Percentiles rank a stretch among this genome's conserved stretches.
Conservation (phyloP, 2,888 invertebrate genomes). For the Cephus sareptanus region DNA sequence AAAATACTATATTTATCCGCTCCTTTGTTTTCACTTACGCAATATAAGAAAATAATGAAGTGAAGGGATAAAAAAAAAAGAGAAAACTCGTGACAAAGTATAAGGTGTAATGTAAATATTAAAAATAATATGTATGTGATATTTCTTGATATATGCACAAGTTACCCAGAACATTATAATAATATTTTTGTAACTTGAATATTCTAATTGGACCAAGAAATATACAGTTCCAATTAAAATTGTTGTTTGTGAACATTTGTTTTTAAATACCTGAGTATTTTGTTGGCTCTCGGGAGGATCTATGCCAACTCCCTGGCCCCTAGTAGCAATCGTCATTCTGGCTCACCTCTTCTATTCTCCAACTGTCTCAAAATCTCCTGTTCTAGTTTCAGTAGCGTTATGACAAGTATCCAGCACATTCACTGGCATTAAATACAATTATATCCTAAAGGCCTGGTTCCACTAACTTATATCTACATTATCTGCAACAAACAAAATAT, state of each 20-base stretch:
- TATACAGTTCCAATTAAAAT: conserved; percentile 3
- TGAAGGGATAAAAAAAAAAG: not conserved
- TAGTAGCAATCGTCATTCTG: conserved; percentile 74
- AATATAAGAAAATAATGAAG: not conserved
- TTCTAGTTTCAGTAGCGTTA: conserved; percentile 49
- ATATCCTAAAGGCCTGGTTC: conserved; percentile 63
- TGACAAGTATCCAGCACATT: conserved; percentile 60
- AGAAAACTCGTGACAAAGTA: not conserved
- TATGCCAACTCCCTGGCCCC: conserved; percentile 72
- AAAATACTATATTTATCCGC: no score
- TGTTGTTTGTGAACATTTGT: not conserved
- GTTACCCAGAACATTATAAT: not conserved
- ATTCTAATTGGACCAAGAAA: not conserved
- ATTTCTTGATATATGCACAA: not conserved
- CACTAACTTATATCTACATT: conserved; percentile 63
- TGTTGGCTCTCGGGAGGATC: conserved; percentile 70
- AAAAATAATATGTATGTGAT: not conserved
- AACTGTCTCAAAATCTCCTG: conserved; percentile 48
- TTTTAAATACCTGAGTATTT: conserved; percentile 54
- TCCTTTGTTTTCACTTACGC: no score
- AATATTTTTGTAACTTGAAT: not conserved
- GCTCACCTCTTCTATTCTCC: conserved; percentile 48
- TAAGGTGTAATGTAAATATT: not conserved
- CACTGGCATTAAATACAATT: conserved; percentile 63
- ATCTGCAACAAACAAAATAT: conserved; percentile 56